Evolutionary conservation across 2,888 invertebrate species (phyloP), one percentile per base, ranked within the genome.

Genomic region (Arge pagana): DNA sequence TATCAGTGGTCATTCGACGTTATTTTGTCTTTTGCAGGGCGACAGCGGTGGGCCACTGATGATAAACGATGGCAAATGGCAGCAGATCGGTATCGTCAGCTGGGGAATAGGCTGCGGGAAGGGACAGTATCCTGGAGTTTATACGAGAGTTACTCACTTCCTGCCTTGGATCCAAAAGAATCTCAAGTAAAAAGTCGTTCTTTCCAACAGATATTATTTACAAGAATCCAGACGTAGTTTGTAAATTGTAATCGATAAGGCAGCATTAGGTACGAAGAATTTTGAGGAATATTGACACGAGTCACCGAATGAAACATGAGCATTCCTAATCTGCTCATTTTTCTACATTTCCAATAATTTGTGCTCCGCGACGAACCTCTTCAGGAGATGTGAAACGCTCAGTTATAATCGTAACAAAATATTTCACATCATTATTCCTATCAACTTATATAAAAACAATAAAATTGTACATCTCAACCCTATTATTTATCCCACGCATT

Each of bases 91-190:
- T 48, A 85, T 93, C 41, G 93, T 93, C 15, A 92, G 92, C 10
- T 93, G 93, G 92, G 93, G 93, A 56, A 93, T 93, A 63, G 93
- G 92, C 28, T 93, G 93, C 72, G 93, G 93, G 50, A 92, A 93
- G 78, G 92, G 92, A 15, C 91, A 91, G 70, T 93, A 91, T 77
- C 93, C 93, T 0, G 94, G 93, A 11, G 93, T 94, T 3, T 94
- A 94, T 76, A 90, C 93, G 0, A 83, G 93, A 62, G 87, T 93
- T 54, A 88, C 90, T 39, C 82, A 87, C 62, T 89, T 92, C 80
- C 75, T 91, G 64, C 88, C 89, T 18, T 93, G 93, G 93, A 92
- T 93, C 68, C 82, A 83, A 66, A 92, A 91, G 77, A 93, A 93
- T 77, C 81, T 89, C 49, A 86, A 88, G 76, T 85, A 82, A 65